These are phyloP conservation scores for Netelia virgata DNA, from an alignment of 2,888 invertebrate genomes.

Conservation along the genomic window DNA sequence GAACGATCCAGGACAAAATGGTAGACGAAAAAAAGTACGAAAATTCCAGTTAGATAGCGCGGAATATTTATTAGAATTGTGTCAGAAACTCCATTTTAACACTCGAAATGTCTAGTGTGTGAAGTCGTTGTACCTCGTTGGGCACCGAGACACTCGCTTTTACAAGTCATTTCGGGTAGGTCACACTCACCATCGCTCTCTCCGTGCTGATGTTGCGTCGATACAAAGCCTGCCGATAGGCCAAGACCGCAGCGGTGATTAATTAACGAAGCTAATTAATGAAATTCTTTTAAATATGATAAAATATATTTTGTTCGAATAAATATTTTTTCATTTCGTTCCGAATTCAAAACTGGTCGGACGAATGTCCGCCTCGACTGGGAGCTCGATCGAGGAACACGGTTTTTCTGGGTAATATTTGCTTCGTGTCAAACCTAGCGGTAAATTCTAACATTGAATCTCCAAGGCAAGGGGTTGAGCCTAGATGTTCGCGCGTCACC, in stretches of 20 bases:
- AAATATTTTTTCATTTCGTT: neutral
- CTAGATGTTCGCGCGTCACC: constrained; percentile 61
- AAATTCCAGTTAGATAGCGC: constrained; percentile 23
- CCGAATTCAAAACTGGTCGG: neutral
- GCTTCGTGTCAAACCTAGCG: constrained; percentile 3
- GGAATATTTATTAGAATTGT: constrained; percentile 39
- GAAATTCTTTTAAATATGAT: neutral
- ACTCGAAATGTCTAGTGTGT: neutral
- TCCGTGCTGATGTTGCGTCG: neutral
- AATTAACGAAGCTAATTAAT: neutral
- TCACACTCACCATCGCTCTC: neutral
- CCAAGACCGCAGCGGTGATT: neutral
- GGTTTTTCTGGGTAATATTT: neutral
- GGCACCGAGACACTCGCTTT: constrained; percentile 29
- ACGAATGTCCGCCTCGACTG: too few relatives aligned
- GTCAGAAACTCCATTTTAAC: neutral
- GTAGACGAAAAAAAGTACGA: constrained; percentile 20
- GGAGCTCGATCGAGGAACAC: too few relatives aligned
- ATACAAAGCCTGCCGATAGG: neutral
- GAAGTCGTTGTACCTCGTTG: neutral
- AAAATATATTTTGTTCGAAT: neutral
- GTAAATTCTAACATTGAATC: constrained; percentile 49
- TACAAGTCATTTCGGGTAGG: constrained; percentile 1
- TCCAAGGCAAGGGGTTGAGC: constrained; percentile 65
- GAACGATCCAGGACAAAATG: constrained; percentile 35